Conservation (phyloP, 2,113 vertebrate species). For the Amia ocellicauda region DNA sequence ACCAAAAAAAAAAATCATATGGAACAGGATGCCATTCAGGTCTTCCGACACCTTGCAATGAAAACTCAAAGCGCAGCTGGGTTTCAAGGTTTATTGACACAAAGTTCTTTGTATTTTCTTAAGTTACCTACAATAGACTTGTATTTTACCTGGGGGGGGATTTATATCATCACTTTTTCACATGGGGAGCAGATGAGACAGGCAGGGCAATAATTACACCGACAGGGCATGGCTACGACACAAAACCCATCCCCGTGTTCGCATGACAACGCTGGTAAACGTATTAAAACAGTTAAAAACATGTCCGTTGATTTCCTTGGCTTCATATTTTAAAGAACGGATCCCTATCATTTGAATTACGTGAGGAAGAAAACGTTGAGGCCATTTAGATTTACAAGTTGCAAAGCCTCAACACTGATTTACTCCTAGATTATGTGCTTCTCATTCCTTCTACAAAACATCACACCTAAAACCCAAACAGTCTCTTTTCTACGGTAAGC, state of each 20-base stretch:
- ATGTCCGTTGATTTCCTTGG: neutral
- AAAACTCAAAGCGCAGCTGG: neutral
- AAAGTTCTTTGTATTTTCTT: slow-evolving; percentile 40
- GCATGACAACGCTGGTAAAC: slow-evolving; percentile 5
- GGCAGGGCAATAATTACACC: slow-evolving; percentile 22
- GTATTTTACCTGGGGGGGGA: slow-evolving; percentile 25
- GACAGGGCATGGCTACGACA: slow-evolving; percentile 13
- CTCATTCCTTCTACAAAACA: no score
- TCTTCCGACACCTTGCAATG: no score
- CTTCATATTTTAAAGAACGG: neutral
- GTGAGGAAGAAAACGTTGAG: neutral
- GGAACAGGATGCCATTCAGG: no score
- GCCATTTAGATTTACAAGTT: neutral
- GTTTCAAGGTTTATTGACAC: slow-evolving; percentile 59
- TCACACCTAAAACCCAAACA: no score
- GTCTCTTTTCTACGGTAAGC: no score
- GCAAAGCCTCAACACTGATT: no score
- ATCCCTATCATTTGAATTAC: neutral
- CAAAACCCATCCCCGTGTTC: slow-evolving; percentile 7
- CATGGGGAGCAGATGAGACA: slow-evolving; percentile 24
- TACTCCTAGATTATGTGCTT: no score
- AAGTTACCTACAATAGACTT: slow-evolving; percentile 58
- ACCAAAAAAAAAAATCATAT: no score
- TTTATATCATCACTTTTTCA: slow-evolving; percentile 25
- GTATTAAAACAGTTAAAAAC: neutral